These are phyloP conservation scores for Epizoanthus scotinus DNA, from an alignment of 92 coral and sea anemone genomes.

Conservation along the genomic window DNA sequence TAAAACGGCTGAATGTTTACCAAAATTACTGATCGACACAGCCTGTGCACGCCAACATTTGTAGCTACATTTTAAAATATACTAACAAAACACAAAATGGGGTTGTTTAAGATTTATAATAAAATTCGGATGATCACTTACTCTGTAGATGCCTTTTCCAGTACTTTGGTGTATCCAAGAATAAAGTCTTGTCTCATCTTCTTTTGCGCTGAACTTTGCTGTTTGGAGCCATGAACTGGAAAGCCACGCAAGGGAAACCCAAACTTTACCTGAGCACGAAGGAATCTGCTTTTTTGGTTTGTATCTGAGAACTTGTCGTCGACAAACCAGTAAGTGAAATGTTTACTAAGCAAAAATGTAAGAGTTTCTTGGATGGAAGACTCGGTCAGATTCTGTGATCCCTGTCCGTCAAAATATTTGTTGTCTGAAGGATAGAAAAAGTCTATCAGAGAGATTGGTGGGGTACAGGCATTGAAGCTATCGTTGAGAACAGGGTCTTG, in stretches of 20 bases:
- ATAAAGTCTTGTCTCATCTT: constrained; percentile 46
- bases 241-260: constrained; percentile 78
- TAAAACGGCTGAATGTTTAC: too few species aligned
- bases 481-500: constrained; percentile 59
- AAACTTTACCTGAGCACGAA: constrained; percentile 88
- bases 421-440: constrained; percentile 78
- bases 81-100: neutral
- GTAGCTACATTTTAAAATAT: too few species aligned
- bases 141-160: constrained; percentile 71
- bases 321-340: constrained; percentile 82
- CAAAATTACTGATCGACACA: too few species aligned
- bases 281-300: constrained; percentile 63
- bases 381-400: constrained; percentile 52
- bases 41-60: too few species aligned
- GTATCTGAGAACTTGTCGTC: constrained; percentile 68
- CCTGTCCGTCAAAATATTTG: constrained; percentile 42
- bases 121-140: constrained; percentile 50
- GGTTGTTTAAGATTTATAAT: neutral
- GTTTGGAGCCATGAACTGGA: neutral
- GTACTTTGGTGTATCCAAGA: constrained; percentile 50
- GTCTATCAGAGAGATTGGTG: constrained; percentile 80
- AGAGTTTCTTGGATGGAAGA: constrained; percentile 58
- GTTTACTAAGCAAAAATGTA: constrained; percentile 66
- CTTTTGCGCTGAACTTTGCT: constrained; percentile 23
- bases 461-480: constrained; percentile 69